Conservation (phyloP, 1,140 invertebrate species). For the Pseudomyrmex sp. region DNA sequence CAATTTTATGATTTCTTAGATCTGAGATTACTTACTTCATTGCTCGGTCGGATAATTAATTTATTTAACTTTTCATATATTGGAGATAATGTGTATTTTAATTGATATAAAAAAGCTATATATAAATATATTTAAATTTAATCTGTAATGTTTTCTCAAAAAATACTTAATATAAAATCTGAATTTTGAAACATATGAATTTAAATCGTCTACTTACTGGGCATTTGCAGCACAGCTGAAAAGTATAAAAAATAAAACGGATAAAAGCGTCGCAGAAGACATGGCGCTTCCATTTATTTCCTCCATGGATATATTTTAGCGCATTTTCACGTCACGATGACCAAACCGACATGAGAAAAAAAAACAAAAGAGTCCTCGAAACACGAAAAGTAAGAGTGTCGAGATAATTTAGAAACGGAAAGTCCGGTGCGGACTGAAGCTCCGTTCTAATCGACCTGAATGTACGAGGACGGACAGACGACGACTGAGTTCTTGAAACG, state of each 20-base stretch:
- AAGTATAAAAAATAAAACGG: slow-evolving; percentile 73
- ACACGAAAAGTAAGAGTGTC: not conserved
- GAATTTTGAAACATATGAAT: not conserved
- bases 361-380: not conserved
- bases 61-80: too few relatives aligned
- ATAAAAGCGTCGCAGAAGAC: slow-evolving; percentile 72
- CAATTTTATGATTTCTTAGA: too few relatives aligned
- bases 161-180: not conserved
- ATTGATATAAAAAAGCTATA: too few relatives aligned
- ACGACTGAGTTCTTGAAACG: slow-evolving; percentile 82
- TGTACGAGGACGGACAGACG: slow-evolving; percentile 76
- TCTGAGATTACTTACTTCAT: too few relatives aligned
- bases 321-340: slow-evolving; percentile 71
- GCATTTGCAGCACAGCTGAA: slow-evolving; percentile 76
- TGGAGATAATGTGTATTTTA: too few relatives aligned
- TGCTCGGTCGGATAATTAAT: too few relatives aligned
- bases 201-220: slow-evolving; percentile 74
- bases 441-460: slow-evolving; percentile 55
- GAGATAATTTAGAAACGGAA: slow-evolving; percentile 23
- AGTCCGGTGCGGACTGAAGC: not conserved
- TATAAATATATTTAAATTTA: not conserved
- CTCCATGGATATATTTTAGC: slow-evolving; percentile 73
- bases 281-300: slow-evolving; percentile 71
- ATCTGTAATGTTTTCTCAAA: not conserved
- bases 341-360: not conserved